These are phyloP conservation scores for Dryobota labecula DNA, from an alignment of 2,888 invertebrate species.

Conservation along the genomic window DNA sequence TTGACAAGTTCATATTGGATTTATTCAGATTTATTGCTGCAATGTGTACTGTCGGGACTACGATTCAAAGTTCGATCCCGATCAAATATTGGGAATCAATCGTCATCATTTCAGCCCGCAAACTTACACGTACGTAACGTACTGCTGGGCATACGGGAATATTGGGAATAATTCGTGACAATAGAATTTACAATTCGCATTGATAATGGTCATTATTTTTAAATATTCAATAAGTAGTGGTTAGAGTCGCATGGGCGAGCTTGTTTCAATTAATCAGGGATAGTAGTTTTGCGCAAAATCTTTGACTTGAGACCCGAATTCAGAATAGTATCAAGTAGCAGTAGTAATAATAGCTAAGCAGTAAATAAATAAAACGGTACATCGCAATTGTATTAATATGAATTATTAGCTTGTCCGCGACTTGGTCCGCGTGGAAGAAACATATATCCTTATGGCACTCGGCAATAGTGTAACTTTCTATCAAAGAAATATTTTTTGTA, in stretches of 20 bases:
- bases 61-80: background rate
- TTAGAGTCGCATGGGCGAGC: background rate
- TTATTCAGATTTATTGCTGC: background rate
- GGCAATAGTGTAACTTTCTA: background rate
- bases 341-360: background rate
- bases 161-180: background rate
- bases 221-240: background rate
- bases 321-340: background rate
- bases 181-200: background rate
- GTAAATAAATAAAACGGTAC: background rate
- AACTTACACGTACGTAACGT: too few species aligned
- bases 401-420: background rate
- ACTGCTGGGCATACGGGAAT: too few species aligned
- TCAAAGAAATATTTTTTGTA: background rate
- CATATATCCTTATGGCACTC: too few species aligned
- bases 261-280: background rate
- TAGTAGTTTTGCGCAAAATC: background rate
- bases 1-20: background rate
- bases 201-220: background rate
- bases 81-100: background rate
- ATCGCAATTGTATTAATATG: background rate
- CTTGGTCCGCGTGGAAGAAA: background rate
- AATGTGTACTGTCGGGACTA: background rate
- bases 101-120: background rate
- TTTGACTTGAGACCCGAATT: background rate